phyloP scores from a whole-genome alignment of 2,797 vertebrate species.

The Pseudotriccus pelzelni region DNA sequence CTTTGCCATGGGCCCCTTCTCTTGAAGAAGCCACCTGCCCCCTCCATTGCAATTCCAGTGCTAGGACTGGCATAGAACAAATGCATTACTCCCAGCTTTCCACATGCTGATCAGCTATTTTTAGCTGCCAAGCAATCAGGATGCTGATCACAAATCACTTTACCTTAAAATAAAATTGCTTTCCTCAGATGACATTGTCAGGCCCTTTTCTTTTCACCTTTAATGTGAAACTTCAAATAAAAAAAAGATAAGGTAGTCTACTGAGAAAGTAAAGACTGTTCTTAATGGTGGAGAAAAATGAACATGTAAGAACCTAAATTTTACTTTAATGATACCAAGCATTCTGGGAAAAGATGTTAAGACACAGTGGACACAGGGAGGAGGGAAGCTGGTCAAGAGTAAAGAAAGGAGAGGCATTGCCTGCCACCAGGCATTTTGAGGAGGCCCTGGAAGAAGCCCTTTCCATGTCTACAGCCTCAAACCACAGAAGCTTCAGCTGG shows the following conservation, averaged over 20 bases:
- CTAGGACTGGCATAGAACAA: background rate
- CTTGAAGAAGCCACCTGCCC: background rate
- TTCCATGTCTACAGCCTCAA: background rate
- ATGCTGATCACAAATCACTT: slow-evolving; percentile 40
- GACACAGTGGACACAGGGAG: background rate
- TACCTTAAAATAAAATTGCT: slow-evolving; percentile 57
- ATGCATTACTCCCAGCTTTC: background rate
- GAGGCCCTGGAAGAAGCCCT: background rate
- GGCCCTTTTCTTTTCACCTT: slow-evolving; percentile 5
- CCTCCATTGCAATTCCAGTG: background rate
- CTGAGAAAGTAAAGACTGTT: background rate
- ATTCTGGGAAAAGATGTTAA: background rate
- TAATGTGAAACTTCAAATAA: background rate
- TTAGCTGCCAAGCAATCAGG: slow-evolving; percentile 13
- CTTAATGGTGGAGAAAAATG: background rate
- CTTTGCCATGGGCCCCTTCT: background rate
- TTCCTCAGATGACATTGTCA: slow-evolving; percentile 28
- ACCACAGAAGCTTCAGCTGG: fast-evolving
- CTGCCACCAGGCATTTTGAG: background rate
- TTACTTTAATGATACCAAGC: background rate
- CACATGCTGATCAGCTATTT: slow-evolving; percentile 3
- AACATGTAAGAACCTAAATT: background rate
- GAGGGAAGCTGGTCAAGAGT: background rate
- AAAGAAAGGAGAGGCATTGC: background rate
- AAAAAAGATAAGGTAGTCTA: background rate